phyloP scores from a whole-genome alignment of 1,140 invertebrate genomes.

The Apis laboriosa region DNA sequence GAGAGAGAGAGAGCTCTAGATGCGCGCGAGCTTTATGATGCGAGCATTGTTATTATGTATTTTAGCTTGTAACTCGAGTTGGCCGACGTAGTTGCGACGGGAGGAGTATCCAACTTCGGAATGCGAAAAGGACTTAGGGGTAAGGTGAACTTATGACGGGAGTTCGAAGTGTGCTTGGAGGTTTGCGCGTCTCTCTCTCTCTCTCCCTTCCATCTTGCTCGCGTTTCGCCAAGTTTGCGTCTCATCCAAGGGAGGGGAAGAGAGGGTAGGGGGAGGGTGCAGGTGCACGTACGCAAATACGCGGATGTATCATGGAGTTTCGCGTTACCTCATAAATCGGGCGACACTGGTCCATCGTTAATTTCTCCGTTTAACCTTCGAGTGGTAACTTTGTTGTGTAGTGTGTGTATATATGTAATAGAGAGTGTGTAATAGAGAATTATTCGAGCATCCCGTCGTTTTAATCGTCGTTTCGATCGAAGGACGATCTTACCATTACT shows the following conservation, averaged over 20 bases:
- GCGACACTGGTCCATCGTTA: not conserved
- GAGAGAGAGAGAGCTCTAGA: not conserved
- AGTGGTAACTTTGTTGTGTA: not conserved
- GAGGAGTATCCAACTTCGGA: conserved; percentile 39
- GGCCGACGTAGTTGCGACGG: not conserved
- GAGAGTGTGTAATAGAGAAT: too few species aligned
- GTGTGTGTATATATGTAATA: too few species aligned
- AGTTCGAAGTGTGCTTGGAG: conserved; percentile 44
- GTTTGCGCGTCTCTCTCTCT: conserved; percentile 10
- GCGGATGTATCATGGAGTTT: conserved; percentile 8
- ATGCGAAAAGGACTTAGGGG: conserved; percentile 52
- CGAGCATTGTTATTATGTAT: conserved; percentile 60
- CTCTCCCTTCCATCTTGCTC: conserved; percentile 7
- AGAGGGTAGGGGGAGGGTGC: not conserved
- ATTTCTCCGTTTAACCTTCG: not conserved
- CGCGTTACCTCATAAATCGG: conserved; percentile 4
- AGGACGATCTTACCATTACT: too few species aligned
- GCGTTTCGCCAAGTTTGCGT: conserved; percentile 13
- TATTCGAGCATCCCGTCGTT: not conserved
- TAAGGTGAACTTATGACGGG: conserved; percentile 57
- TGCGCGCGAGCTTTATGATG: not conserved
- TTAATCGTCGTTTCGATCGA: not conserved
- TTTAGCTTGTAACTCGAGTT: conserved; percentile 55
- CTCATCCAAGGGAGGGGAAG: not conserved
- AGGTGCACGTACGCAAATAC: conserved; percentile 21